Percentiles rank a stretch among this genome's conserved stretches.
These are phyloP conservation scores for Diloba caeruleocephala DNA, from an alignment of 2,888 invertebrate species.

Conservation along the genomic window DNA sequence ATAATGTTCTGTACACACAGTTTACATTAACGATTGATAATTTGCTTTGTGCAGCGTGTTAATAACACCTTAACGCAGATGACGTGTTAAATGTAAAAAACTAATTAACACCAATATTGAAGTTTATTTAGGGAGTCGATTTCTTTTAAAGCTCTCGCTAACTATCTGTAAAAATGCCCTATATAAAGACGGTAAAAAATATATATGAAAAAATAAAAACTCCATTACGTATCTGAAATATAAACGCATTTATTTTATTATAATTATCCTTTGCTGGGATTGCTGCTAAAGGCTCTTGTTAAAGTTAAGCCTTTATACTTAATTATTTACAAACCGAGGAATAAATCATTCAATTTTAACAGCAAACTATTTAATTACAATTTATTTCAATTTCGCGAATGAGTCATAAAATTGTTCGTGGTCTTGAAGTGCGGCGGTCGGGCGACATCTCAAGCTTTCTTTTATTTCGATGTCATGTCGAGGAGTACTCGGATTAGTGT, in stretches of 20 bases:
- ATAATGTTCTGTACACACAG: conserved; percentile 60
- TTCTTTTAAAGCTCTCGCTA: conserved; percentile 9
- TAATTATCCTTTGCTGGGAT: no score
- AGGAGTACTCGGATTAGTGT: conserved; percentile 70
- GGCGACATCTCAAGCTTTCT: conserved; percentile 73
- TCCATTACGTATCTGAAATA: no score
- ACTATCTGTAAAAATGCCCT: no score
- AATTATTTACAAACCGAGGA: conserved; percentile 23
- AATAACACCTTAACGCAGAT: conserved; percentile 26
- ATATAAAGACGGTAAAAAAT: no score
- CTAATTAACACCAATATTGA: conserved; percentile 17
- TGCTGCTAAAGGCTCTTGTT: no score
- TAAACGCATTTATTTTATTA: no score
- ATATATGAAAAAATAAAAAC: no score
- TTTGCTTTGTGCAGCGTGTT: conserved; percentile 31
- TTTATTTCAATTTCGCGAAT: conserved; percentile 53
- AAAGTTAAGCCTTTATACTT: conserved; percentile 25
- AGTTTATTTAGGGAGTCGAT: conserved; percentile 12
- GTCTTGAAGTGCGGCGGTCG: conserved; percentile 49
- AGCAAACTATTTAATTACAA: conserved; percentile 28
- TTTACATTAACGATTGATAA: conserved; percentile 50
- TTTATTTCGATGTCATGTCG: conserved; percentile 74
- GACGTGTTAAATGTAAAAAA: conserved; percentile 10
- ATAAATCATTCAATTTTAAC: conserved; percentile 12
- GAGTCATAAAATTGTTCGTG: conserved; percentile 54